Percentiles rank a stretch among this genome's conserved stretches.
These are phyloP conservation scores for Sorex fumeus DNA, from an alignment of 2,113 vertebrate species.

Conservation along the genomic window DNA sequence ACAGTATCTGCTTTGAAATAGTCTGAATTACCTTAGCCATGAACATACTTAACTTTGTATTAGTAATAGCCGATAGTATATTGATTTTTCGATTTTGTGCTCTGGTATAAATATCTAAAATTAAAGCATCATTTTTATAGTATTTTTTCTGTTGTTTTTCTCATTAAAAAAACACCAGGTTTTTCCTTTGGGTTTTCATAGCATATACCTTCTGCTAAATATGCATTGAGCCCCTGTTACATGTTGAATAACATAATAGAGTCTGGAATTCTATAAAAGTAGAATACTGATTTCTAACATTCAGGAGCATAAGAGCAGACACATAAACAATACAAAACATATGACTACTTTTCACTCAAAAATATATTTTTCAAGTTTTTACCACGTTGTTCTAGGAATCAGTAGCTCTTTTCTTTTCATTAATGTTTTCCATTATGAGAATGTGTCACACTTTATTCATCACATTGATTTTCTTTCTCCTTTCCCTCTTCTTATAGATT, in stretches of 20 bases:
- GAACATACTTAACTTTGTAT: background rate
- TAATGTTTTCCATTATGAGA: background rate
- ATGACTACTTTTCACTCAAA: background rate
- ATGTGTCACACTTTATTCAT: background rate
- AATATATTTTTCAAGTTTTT: too few species aligned
- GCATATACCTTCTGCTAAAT: background rate
- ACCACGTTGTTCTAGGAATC: background rate
- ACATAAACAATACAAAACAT: background rate
- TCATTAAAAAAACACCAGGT: background rate
- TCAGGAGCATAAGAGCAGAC: background rate
- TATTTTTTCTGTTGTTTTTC: background rate
- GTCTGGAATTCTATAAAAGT: background rate
- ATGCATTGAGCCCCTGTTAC: background rate
- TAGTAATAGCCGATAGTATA: background rate
- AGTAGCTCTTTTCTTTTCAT: background rate
- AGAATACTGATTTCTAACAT: background rate
- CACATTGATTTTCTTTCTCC: background rate
- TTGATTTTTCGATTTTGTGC: slow-evolving; percentile 9
- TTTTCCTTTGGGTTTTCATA: background rate
- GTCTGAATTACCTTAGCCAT: background rate
- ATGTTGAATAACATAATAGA: background rate
- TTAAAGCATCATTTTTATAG: background rate
- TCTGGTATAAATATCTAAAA: slow-evolving; percentile 17
- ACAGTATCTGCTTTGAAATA: slow-evolving; percentile 3
- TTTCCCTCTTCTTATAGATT: background rate